Evolutionary conservation across 2,888 invertebrate species (phyloP).

Genomic region (Agapostemon virescens): DNA sequence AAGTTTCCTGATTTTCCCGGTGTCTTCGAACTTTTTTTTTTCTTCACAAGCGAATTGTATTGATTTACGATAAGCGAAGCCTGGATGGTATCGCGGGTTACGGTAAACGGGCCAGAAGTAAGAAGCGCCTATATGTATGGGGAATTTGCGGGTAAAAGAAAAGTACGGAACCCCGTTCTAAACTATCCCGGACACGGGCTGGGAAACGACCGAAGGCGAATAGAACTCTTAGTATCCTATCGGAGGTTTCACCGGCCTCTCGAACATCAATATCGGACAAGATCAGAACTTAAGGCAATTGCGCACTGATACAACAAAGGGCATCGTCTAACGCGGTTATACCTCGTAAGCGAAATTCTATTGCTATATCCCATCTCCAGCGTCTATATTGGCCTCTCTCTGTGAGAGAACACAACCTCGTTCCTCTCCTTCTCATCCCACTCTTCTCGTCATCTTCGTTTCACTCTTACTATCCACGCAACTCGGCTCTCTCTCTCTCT

Average conservation of each 20-base stretch:
- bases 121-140: slow-evolving; percentile 1
- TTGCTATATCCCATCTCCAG: slow-evolving; percentile 73
- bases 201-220: slow-evolving; percentile 52
- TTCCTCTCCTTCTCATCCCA: slow-evolving; percentile 33
- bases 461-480: slow-evolving; percentile 28
- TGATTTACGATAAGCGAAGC: slow-evolving; percentile 11
- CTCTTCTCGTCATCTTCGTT: slow-evolving; percentile 55
- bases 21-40: slow-evolving; percentile 1
- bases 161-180: slow-evolving; percentile 21
- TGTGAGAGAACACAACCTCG: slow-evolving; percentile 62
- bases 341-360: slow-evolving; percentile 74
- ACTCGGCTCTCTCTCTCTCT: slow-evolving; percentile 13
- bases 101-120: neutral
- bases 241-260: slow-evolving; percentile 56
- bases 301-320: slow-evolving; percentile 76
- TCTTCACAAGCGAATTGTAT: neutral
- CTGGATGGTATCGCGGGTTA: neutral
- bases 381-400: slow-evolving; percentile 69
- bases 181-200: slow-evolving; percentile 40
- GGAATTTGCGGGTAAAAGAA: slow-evolving; percentile 36
- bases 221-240: slow-evolving; percentile 62
- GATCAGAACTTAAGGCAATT: slow-evolving; percentile 76
- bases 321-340: slow-evolving; percentile 75
- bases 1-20: neutral
- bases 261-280: slow-evolving; percentile 71